A percentile compares a stretch with the other conserved stretches of the same genome.
Conservation (phyloP, 2,888 invertebrate species). For the Pimpla rufipes region DNA sequence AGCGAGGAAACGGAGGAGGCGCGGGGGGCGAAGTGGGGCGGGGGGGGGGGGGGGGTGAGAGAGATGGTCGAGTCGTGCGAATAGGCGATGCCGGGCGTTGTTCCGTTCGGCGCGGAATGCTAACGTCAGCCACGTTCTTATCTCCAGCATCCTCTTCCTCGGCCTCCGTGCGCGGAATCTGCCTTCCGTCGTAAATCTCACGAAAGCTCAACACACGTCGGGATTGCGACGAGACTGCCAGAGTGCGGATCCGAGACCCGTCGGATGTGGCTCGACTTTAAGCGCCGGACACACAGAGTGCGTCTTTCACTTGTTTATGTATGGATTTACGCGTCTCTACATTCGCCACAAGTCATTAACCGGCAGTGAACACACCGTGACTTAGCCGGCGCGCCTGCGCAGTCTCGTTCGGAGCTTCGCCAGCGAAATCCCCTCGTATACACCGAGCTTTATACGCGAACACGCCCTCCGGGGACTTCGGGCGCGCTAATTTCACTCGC, state of each 20-base stretch:
- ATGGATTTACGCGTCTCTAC: conserved; percentile 12
- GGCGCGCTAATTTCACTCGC: conserved; percentile 65
- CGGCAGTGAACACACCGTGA: conserved; percentile 36
- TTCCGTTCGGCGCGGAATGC: conserved; percentile 21
- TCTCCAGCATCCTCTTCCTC: conserved; percentile 57
- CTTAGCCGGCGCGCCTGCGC: conserved; percentile 4
- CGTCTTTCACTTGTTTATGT: conserved; percentile 8
- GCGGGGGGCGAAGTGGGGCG: conserved; percentile 38
- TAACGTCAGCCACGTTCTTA: conserved; percentile 45
- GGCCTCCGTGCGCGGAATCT: conserved; percentile 55
- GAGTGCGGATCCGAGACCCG: conserved; percentile 21
- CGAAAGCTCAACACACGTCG: conserved; percentile 30
- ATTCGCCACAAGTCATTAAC: conserved; percentile 24
- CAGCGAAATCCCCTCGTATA: conserved; percentile 49
- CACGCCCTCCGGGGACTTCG: conserved; percentile 51
- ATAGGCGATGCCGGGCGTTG: conserved; percentile 38
- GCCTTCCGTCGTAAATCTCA: conserved; percentile 56
- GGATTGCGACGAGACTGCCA: conserved; percentile 30
- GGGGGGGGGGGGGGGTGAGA: conserved; percentile 47
- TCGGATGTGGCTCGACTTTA: conserved; percentile 13
- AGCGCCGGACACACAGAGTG: conserved; percentile 4
- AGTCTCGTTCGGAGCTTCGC: conserved; percentile 25
- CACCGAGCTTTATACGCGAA: conserved; percentile 51
- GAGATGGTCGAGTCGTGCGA: conserved; percentile 61
- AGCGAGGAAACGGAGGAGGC: conserved; percentile 23